A percentile compares a stretch with the other conserved stretches of the same genome.
Conservation (phyloP, 2,113 vertebrate genomes). For the Helogale parvula region DNA sequence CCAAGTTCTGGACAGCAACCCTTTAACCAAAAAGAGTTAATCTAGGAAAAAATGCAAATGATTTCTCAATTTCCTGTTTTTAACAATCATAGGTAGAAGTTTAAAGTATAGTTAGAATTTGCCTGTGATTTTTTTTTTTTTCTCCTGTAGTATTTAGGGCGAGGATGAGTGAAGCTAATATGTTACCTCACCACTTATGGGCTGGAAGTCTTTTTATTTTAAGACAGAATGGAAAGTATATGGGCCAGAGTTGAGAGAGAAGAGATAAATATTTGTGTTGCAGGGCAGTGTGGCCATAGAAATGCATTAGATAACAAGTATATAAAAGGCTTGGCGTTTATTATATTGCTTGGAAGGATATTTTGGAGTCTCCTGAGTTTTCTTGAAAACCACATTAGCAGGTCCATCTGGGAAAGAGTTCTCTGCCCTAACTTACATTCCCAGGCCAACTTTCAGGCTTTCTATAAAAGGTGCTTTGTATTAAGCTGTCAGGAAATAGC, state of each 20-base stretch:
- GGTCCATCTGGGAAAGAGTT: not conserved
- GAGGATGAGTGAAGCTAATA: not conserved
- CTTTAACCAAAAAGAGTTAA: not conserved
- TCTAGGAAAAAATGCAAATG: not conserved
- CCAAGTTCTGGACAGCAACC: not conserved
- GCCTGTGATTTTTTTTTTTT: not conserved
- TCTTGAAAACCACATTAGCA: conserved; percentile 9
- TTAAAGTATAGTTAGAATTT: not conserved
- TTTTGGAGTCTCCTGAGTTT: not conserved
- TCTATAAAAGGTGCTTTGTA: conserved; percentile 6
- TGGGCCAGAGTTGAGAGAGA: conserved; percentile 10
- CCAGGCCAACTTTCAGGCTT: conserved; percentile 8
- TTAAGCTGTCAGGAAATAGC: not conserved
- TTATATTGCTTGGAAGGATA: not conserved
- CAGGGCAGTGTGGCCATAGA: not conserved
- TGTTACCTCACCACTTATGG: not conserved
- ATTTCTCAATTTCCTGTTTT: not conserved
- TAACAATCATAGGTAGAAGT: not conserved
- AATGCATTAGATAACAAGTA: not conserved
- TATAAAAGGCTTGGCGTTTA: not conserved
- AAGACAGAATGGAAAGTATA: not conserved
- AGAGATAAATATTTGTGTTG: conserved; percentile 41
- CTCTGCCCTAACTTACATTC: not conserved
- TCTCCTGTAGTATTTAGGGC: not conserved
- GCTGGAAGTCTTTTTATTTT: not conserved